These are phyloP conservation scores for Melinaea menophilus DNA, from an alignment of 2,888 invertebrate genomes.

Conservation along the genomic window DNA sequence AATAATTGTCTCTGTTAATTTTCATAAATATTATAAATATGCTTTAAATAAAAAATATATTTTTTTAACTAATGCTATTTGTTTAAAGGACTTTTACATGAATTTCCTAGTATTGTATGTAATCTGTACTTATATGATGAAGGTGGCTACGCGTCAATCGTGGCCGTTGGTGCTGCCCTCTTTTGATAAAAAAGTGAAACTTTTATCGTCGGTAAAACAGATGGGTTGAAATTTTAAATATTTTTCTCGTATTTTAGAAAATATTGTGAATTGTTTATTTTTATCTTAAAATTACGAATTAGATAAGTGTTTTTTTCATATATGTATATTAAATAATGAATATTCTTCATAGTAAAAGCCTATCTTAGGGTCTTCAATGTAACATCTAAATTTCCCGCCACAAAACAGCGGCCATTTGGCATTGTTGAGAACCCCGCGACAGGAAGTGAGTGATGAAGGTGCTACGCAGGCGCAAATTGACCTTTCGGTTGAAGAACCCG, in stretches of 20 bases:
- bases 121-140: conserved; percentile 19
- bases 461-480: conserved; percentile 84
- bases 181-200: conserved; percentile 12
- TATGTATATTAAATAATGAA: too few relatives aligned
- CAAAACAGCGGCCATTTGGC: conserved; percentile 50
- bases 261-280: not conserved
- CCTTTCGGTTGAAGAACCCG: conserved; percentile 92
- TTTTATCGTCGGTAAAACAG: conserved; percentile 37
- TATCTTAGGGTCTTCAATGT: not conserved
- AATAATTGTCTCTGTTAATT: too few relatives aligned
- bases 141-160: conserved; percentile 29
- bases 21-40: too few relatives aligned
- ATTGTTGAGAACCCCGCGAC: conserved; percentile 75
- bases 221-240: conserved; percentile 1
- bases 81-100: not conserved
- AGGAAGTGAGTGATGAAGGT: conserved; percentile 78
- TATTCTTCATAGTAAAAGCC: not conserved
- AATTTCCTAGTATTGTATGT: conserved; percentile 1
- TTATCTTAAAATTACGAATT: not conserved
- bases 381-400: conserved; percentile 59
- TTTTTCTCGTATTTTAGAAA: not conserved
- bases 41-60: too few relatives aligned
- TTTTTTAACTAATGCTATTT: too few relatives aligned
- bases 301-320: too few relatives aligned
- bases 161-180: conserved; percentile 31